Evolutionary conservation across 2,113 vertebrate species (phyloP), one percentile per base, ranked within the genome.

Genomic region (Rhinolophus ferrumequinum): DNA sequence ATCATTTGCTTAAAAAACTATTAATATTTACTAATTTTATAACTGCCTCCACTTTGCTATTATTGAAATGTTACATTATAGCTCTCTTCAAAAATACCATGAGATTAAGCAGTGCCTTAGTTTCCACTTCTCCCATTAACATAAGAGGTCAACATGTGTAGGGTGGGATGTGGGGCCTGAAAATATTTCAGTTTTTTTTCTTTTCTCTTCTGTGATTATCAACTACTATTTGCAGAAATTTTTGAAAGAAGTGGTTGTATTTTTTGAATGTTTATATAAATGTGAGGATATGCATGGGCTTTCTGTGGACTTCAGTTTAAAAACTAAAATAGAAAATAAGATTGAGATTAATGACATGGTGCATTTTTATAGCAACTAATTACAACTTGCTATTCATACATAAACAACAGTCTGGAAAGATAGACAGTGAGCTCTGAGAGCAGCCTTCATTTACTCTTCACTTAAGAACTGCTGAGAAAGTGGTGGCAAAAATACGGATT

Each of bases 341-440:
- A 90, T 67, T 90, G 81, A 95, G 69, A 95, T 90, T 82, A 94
- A 88, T 95, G 88, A n/a, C 22, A 11, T n/a, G 58, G 41, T 88
- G 0, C 93, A 60, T 90, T 97, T 97, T 97, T 58, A 62, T 67
- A 76, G 60, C 26, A 94, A 70, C 54, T 75, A 81, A 90, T 94
- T 81, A 28, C 50, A 95, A 60, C 54, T 85, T 82, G 50, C 19
- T 94, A 13, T 88, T 90, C 38, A 26, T 81, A 44, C 52, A 69
- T 84, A 88, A 88, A 89, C 28, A 75, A 64, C 75, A 62, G n/a
- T 52, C 30, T 88, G 82, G n/a, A 93, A 91, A 64, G 69, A 33
- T 69, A 58, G 33, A 50, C 35, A 62, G 38, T 66, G 19, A 16
- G 21, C 12, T 52, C 50, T 52, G 47, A 93, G 85, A 84, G 22